Conservation (phyloP, 2,888 invertebrate genomes). For the Ferdinandea cuprea region DNA sequence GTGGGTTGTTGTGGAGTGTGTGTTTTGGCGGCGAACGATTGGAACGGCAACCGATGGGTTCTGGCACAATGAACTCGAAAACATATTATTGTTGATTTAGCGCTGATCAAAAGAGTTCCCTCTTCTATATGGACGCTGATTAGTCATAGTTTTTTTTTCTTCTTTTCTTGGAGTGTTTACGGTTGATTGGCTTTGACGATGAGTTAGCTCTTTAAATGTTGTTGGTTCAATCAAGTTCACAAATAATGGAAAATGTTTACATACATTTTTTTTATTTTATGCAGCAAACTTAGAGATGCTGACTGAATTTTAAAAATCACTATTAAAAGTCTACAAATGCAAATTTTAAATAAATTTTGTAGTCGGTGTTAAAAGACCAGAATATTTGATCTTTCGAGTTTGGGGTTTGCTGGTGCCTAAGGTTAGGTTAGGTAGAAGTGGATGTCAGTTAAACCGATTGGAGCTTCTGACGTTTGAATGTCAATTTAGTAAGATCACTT, state of each 20-base stretch:
- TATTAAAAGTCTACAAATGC: too few relatives aligned
- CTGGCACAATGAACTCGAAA: conserved; percentile 61
- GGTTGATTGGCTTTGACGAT: conserved; percentile 21
- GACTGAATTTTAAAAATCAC: too few relatives aligned
- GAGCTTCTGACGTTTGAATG: too few relatives aligned
- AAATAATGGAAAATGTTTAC: conserved; percentile 23
- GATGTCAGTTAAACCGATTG: too few relatives aligned
- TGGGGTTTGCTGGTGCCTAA: too few relatives aligned
- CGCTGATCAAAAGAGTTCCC: conserved; percentile 4
- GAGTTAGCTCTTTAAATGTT: conserved; percentile 8
- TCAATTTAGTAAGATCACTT: too few relatives aligned
- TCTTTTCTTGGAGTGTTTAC: conserved; percentile 21
- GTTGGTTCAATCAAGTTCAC: conserved; percentile 30
- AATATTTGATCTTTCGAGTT: too few relatives aligned
- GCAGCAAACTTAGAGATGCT: too few relatives aligned
- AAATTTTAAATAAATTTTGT: too few relatives aligned
- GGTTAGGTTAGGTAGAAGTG: too few relatives aligned
- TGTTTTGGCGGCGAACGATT: background rate
- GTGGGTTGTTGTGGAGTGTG: conserved; percentile 22
- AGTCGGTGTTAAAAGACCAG: too few relatives aligned
- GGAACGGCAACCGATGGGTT: conserved; percentile 5
- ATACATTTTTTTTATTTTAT: background rate
- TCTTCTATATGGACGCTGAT: conserved; percentile 42
- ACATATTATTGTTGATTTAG: conserved; percentile 44
- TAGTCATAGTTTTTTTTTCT: conserved; percentile 50